Conservation (phyloP, 2,797 vertebrate species). For the Manis pentadactyla region DNA sequence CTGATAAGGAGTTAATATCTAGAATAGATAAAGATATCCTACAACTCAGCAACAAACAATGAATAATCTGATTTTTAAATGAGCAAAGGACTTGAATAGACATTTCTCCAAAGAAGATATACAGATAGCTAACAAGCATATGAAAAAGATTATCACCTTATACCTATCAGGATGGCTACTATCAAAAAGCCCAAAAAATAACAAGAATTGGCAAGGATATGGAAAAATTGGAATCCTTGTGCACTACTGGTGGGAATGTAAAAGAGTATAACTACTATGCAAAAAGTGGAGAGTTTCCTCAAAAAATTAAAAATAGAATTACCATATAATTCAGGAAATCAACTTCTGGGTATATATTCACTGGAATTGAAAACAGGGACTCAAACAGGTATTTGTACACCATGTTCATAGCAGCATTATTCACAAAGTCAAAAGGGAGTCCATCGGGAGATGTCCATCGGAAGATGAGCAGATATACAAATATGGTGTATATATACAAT, state of each 20-base stretch:
- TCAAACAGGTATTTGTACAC: not conserved
- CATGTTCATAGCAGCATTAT: not conserved
- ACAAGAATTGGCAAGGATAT: not conserved
- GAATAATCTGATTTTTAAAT: conserved; percentile 3
- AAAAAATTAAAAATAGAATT: not conserved
- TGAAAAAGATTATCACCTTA: not conserved
- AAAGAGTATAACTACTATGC: not conserved
- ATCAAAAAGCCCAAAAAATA: not conserved
- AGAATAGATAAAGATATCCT: not conserved
- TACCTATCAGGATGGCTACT: not conserved
- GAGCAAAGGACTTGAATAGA: not conserved
- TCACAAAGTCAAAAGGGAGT: not conserved
- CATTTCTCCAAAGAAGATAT: not conserved
- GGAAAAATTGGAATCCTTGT: not conserved
- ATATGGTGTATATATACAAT: not conserved
- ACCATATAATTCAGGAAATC: not conserved
- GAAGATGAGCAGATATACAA: not conserved
- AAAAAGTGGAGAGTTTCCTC: not conserved
- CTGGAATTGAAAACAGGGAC: not conserved
- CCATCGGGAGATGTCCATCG: not conserved
- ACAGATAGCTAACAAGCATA: not conserved
- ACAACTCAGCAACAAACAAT: not conserved
- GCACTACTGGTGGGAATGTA: not conserved
- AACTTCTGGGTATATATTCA: not conserved
- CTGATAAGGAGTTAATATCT: not conserved